Conservation (phyloP, 2,888 invertebrate species). For the Dyspetes luteomarginatus region DNA sequence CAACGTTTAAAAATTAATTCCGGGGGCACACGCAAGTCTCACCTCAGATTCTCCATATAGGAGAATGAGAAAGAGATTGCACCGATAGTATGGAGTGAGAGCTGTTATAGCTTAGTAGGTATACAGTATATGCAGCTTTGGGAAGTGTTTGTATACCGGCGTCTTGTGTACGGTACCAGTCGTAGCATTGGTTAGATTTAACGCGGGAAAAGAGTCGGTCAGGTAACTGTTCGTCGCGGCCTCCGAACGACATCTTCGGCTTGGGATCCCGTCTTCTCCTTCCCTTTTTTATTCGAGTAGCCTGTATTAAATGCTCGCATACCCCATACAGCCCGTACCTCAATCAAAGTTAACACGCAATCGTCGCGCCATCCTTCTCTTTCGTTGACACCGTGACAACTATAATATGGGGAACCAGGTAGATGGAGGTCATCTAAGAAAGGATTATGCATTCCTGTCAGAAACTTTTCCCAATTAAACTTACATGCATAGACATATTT, state of each 20-base stretch:
- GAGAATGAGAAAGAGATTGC: slow-evolving; percentile 20
- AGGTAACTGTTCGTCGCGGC: slow-evolving; percentile 82
- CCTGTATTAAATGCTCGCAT: slow-evolving; percentile 54
- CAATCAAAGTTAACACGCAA: slow-evolving; percentile 47
- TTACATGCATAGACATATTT: too few species aligned
- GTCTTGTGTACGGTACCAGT: slow-evolving; percentile 57
- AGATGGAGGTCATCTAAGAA: neutral
- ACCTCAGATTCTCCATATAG: neutral
- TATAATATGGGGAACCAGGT: neutral
- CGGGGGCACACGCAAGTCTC: neutral
- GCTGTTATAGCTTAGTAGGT: slow-evolving; percentile 3
- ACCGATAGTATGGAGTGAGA: neutral
- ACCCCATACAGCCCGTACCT: slow-evolving; percentile 29
- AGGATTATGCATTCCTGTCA: too few species aligned
- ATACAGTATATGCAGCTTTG: slow-evolving; percentile 33
- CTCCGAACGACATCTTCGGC: slow-evolving; percentile 80
- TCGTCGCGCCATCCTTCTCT: slow-evolving; percentile 37
- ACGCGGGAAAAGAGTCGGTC: slow-evolving; percentile 80
- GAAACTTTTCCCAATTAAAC: too few species aligned
- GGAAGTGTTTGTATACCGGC: slow-evolving; percentile 54
- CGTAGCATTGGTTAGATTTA: slow-evolving; percentile 61
- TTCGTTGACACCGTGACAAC: slow-evolving; percentile 23
- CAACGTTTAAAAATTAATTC: neutral
- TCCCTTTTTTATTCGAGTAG: slow-evolving; percentile 63
- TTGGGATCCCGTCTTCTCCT: slow-evolving; percentile 67